Evolutionary conservation across 2,113 vertebrate genomes (phyloP).

Genomic region (Rhabdornis inornatus): DNA sequence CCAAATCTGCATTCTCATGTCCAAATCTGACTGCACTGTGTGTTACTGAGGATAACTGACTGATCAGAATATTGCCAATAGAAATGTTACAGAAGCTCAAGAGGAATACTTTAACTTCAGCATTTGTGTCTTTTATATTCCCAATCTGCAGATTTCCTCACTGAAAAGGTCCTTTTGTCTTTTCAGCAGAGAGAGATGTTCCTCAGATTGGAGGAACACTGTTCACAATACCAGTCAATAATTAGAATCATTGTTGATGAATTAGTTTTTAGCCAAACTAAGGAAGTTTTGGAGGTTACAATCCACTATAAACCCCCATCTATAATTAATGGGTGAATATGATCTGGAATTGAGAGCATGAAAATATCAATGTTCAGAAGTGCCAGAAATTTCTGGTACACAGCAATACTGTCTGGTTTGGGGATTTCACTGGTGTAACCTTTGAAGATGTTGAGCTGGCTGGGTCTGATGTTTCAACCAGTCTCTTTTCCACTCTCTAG

Average conservation of each 20-base stretch:
- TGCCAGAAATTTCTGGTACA: background rate
- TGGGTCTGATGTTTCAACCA: background rate
- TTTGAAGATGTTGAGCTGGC: background rate
- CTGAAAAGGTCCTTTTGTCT: background rate
- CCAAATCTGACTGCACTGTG: background rate
- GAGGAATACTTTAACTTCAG: background rate
- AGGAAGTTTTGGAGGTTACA: background rate
- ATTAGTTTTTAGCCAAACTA: background rate
- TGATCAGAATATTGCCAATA: background rate
- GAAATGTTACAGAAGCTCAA: background rate
- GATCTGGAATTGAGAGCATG: background rate
- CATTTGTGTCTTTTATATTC: background rate
- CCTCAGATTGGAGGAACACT: constrained; percentile 81
- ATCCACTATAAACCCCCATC: background rate
- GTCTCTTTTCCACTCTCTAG: background rate
- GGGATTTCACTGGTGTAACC: background rate
- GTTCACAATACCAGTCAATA: constrained; percentile 80
- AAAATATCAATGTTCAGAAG: background rate
- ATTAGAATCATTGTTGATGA: background rate
- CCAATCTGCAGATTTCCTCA: background rate
- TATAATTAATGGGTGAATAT: background rate
- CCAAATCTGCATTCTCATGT: background rate
- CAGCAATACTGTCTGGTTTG: background rate
- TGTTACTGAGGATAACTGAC: background rate
- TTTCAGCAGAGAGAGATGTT: constrained; percentile 57